These are phyloP conservation scores for Tanytarsus gracilentus DNA, from an alignment of 2,888 invertebrate species.

Conservation along the genomic window DNA sequence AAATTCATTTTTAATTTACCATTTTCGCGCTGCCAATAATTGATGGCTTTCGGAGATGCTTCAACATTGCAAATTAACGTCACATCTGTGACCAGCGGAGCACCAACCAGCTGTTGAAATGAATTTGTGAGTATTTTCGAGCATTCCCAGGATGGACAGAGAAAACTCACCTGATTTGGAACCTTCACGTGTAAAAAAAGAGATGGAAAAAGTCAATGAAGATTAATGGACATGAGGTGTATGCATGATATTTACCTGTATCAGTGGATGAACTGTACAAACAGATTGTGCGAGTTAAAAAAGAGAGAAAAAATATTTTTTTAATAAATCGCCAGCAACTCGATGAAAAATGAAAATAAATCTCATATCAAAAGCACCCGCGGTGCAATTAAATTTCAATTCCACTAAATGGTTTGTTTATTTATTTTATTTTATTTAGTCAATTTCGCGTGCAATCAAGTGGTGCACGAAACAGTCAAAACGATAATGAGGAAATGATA, in stretches of 20 bases:
- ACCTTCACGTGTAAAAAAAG: neutral
- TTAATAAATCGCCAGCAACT: neutral
- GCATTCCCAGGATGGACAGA: no score
- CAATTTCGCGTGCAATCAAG: no score
- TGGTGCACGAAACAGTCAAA: no score
- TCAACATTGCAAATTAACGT: conserved; percentile 79
- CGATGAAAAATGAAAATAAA: neutral
- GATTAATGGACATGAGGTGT: conserved; percentile 13
- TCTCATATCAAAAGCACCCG: no score
- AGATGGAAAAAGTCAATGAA: neutral
- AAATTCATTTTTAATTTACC: conserved; percentile 49
- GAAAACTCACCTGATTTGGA: no score
- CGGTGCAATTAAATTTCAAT: no score
- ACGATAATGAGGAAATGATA: no score
- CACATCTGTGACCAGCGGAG: conserved; percentile 76
- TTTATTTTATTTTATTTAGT: no score
- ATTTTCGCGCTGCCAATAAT: conserved; percentile 86
- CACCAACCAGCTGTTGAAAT: conserved; percentile 69
- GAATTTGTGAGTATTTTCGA: no score
- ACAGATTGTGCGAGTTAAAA: conserved; percentile 1
- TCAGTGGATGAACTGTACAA: conserved; percentile 76
- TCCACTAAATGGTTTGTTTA: no score
- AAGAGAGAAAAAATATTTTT: neutral
- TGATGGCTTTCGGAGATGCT: conserved; percentile 87
- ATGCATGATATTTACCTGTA: conserved; percentile 52